phyloP scores from a whole-genome alignment of 2,113 vertebrate genomes.

The Formicarius rufipectus region DNA sequence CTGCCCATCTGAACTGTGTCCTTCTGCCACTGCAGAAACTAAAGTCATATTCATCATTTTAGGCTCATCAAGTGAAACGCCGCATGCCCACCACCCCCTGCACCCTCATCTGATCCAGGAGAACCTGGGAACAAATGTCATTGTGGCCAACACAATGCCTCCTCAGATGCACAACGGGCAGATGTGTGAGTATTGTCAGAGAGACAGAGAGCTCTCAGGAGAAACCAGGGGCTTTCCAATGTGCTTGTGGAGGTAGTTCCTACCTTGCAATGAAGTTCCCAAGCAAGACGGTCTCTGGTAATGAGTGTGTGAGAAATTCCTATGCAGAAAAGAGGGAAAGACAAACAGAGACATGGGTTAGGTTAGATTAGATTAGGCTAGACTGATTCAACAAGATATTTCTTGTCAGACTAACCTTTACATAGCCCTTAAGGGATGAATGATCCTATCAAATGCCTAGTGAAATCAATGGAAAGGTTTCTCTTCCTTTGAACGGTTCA shows the following conservation, averaged over 20 bases:
- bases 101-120: conserved; percentile 97
- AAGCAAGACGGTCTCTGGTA: not conserved
- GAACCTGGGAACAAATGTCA: conserved; percentile 94
- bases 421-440: not conserved
- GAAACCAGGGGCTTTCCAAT: not conserved
- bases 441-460: not conserved
- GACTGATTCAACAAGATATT: conserved; percentile 6
- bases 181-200: conserved; percentile 88
- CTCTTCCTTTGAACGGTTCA: not conserved
- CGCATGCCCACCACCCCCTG: conserved; percentile 91
- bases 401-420: not conserved
- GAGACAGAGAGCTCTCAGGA: not conserved
- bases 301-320: conserved; percentile 11
- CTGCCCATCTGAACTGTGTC: not conserved
- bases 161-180: conserved; percentile 93
- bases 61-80: conserved; percentile 92
- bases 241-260: not conserved
- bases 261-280: not conserved
- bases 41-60: not conserved
- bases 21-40: not conserved
- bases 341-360: conserved; percentile 3
- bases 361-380: conserved; percentile 40
- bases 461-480: not conserved
- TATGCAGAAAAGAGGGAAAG: conserved; percentile 37
- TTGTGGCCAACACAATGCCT: conserved; percentile 89